These are phyloP conservation scores for Notolabrus celidotus DNA, from an alignment of 2,797 vertebrate genomes.

Conservation along the genomic window DNA sequence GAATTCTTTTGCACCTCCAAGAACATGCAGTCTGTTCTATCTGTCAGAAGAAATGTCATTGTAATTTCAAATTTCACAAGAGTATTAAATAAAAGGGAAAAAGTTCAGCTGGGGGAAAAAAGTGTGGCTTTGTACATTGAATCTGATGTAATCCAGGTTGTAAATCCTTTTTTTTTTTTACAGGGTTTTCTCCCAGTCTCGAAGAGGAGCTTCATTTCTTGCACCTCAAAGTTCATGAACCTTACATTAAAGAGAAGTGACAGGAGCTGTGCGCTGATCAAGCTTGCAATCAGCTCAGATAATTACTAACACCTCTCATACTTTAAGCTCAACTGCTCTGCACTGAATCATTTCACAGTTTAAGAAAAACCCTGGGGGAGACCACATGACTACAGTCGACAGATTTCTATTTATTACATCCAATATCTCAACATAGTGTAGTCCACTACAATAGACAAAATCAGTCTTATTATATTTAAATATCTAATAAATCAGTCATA, in stretches of 20 bases:
- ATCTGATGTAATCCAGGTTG: background rate
- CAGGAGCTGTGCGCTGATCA: background rate
- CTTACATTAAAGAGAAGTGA: slow-evolving; percentile 7
- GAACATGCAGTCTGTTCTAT: slow-evolving; percentile 6
- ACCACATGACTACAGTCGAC: background rate
- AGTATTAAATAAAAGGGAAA: slow-evolving; percentile 11
- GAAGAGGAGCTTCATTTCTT: slow-evolving; percentile 2
- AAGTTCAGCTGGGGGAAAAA: slow-evolving; percentile 11
- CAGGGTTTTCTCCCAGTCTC: background rate
- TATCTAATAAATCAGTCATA: too few species aligned
- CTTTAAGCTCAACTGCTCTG: background rate
- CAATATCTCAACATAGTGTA: too few species aligned
- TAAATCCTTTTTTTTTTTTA: background rate
- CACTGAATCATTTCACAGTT: background rate
- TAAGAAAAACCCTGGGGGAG: background rate
- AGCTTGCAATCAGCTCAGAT: slow-evolving; percentile 15
- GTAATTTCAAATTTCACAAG: slow-evolving; percentile 1
- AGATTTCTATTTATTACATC: too few species aligned
- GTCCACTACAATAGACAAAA: too few species aligned
- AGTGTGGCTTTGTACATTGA: background rate
- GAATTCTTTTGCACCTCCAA: slow-evolving; percentile 10
- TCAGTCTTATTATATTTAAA: too few species aligned
- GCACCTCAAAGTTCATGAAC: background rate
- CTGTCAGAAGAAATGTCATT: slow-evolving; percentile 10
- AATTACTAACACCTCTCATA: background rate